A percentile compares a stretch with the other conserved stretches of the same genome.
Evolutionary conservation across 2,888 invertebrate species (phyloP).

Genomic region (Bellardia pandia): DNA sequence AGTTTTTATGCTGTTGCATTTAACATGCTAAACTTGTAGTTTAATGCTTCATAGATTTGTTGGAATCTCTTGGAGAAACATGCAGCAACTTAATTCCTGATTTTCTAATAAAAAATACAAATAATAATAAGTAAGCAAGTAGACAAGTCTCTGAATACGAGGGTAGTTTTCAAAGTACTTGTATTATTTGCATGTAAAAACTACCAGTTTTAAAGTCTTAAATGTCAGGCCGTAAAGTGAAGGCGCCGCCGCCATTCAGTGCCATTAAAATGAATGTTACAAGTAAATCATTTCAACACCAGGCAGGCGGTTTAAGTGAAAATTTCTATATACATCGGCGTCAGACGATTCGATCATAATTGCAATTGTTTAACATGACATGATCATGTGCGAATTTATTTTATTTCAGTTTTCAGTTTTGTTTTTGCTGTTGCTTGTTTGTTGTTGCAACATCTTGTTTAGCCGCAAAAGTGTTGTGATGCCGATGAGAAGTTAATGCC

Average conservation of each 20-base stretch:
- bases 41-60: slow-evolving; percentile 50
- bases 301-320: slow-evolving; percentile 46
- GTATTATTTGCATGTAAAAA: not conserved
- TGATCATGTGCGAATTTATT: slow-evolving; percentile 75
- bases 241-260: slow-evolving; percentile 61
- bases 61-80: slow-evolving; percentile 40
- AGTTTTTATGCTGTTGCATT: slow-evolving; percentile 54
- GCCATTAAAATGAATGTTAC: slow-evolving; percentile 66
- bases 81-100: slow-evolving; percentile 47
- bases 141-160: slow-evolving; percentile 10
- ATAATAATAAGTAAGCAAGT: not conserved
- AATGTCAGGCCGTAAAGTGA: slow-evolving; percentile 16
- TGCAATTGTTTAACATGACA: slow-evolving; percentile 72
- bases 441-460: slow-evolving; percentile 63
- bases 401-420: slow-evolving; percentile 18
- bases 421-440: slow-evolving; percentile 25
- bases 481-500: slow-evolving; percentile 25
- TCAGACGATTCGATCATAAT: slow-evolving; percentile 74
- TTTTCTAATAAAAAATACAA: not conserved
- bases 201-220: not conserved
- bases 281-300: slow-evolving; percentile 70
- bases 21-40: slow-evolving; percentile 42
- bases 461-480: slow-evolving; percentile 30
- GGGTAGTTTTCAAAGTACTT: slow-evolving; percentile 25
- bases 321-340: slow-evolving; percentile 56